Conservation (phyloP, 2,888 invertebrate species). For the Dolichopus griseipennis region DNA sequence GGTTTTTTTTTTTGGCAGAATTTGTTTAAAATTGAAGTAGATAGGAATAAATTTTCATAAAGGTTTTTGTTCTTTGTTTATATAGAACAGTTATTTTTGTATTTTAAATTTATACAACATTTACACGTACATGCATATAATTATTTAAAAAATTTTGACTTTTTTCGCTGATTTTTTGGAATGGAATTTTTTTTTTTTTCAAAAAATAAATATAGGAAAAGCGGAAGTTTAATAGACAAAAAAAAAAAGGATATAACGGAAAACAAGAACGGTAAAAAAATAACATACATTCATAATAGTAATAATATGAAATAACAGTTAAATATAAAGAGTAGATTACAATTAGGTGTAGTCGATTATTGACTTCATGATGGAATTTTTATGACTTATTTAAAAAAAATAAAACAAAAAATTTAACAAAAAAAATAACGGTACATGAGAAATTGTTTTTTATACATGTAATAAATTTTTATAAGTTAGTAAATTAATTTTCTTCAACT, state of each 20-base stretch:
- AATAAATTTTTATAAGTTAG: no score
- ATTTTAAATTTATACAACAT: no score
- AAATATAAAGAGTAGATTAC: background rate
- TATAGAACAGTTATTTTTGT: no score
- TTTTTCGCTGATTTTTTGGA: background rate
- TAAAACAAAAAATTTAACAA: background rate
- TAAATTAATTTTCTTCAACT: no score
- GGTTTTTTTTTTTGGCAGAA: no score
- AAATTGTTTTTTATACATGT: no score
- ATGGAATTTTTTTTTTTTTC: background rate
- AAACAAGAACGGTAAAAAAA: background rate
- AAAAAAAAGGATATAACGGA: background rate
- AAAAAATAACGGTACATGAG: background rate
- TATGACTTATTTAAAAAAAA: background rate
- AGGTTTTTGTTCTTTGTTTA: no score
- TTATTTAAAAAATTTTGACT: no score
- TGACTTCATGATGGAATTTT: background rate
- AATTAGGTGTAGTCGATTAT: slow-evolving; percentile 3
- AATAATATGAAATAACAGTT: background rate
- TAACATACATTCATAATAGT: background rate
- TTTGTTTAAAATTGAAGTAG: no score
- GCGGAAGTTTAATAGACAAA: background rate
- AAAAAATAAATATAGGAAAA: background rate
- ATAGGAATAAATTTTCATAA: no score
- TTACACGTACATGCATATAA: no score